Evolutionary conservation across 2,797 vertebrate genomes (phyloP), one percentile per base, ranked within the genome.

Genomic region (Adelosebastes latens): DNA sequence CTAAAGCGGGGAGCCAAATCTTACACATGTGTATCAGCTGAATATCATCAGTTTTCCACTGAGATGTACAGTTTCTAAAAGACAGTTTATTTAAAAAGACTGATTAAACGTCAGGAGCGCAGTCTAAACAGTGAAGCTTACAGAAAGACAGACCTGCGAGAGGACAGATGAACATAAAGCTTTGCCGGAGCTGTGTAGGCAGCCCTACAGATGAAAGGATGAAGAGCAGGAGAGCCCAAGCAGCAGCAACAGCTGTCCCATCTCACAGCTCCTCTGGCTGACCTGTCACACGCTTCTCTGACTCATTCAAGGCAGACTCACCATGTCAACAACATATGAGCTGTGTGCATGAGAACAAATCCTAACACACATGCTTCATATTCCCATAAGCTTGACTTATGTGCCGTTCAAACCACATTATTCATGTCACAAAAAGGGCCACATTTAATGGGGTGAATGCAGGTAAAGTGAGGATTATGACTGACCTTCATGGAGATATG

Each of bases 191-290:
- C 63, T 52, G 39, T 29, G 61, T 10, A 68, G 65, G 80, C 78
- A 74, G 75, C 25, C 4, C 32, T 62, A 58, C 53, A 72, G 75
- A 82, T 84, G 34, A 89, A 86, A 78, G 59, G 59, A 69, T 62
- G 39, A 68, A 72, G 77, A 85, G 12, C 24, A 80, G 16, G 61
- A 22, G 34, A 72, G 82, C 18, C 22, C 10, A 58, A 66, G 74
- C 60, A 76, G 65, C 71, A 94, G 73, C 60, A 76, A 60, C 71
- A 94, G 93, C 89, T 93, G 92, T 73, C 77, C 29, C 5, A 8
- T 88, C 62, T 90, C 85, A 81, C 62, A 71, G 76, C 79, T 78
- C 53, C 67, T 82, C 80, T 55, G 77, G 63, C 75, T 53, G 70
- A 86, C 77, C 83, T 85, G 86, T 87, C 81, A 81, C n/a, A 87